Evolutionary conservation across 2,113 vertebrate genomes (phyloP), one percentile per base, ranked within the genome.

Genomic region (Dissostichus mawsoni): DNA sequence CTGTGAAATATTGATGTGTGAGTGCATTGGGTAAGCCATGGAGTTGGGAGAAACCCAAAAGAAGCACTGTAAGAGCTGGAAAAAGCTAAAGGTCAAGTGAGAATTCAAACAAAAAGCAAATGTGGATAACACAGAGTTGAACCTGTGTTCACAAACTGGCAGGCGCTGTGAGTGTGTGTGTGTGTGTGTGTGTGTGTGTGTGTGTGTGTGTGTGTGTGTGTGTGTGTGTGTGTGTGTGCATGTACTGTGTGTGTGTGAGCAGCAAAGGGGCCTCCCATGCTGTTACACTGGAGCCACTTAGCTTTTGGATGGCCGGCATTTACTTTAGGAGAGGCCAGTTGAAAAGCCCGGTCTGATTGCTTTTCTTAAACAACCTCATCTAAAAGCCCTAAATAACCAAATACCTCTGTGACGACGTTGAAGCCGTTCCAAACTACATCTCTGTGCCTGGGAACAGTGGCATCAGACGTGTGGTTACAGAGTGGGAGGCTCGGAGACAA

Each of bases 301-400:
- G 78, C 82, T 87, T 88, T 88, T 82, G 75, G 81, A 83, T 70
- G 74, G 76, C 41, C 18, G 68, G 76, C 81, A 41, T 85, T 81
- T 86, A 48, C 80, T 83, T 83, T 83, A 81, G 62, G 59, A 89
- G 78, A 82, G 78, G 64, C 74, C 0, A 2, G 44, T 52, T 79
- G 88, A 92, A 89, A 89, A 90, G 86, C 71, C 78, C 3, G 20
- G 36, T 89, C 89, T 85, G 85, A 90, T 87, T 86, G 84, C 90
- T 87, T 87, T 82, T 89, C 85, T 85, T 45, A 79, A 90, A 83
- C 77, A 89, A 74, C 73, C 74, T 90, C 74, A 85, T 85, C 80
- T 82, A 71, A 81, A 81, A 76, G 75, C 29, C 67, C 79, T 90
- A 70, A 89, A 89, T 74, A 81, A 89, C 53, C 47, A 65, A 80